These are phyloP conservation scores for Harpagifer antarcticus DNA, from an alignment of 2,797 vertebrate genomes.

Conservation along the genomic window DNA sequence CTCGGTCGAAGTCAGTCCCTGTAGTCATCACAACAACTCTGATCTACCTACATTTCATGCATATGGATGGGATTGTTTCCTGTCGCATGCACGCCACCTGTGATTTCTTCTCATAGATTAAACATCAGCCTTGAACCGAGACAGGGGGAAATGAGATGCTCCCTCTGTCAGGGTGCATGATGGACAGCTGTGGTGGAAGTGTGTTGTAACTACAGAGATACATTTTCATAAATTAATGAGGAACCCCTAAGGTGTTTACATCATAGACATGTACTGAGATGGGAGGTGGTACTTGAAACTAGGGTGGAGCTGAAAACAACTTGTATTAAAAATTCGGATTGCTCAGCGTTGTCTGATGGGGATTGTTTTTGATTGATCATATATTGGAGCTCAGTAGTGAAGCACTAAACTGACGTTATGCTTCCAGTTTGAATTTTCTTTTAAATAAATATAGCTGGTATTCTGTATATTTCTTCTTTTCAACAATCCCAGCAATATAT, in stretches of 20 bases:
- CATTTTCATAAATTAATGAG: constrained; percentile 10
- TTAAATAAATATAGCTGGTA: neutral
- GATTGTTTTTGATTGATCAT: neutral
- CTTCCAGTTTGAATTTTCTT: too few species aligned
- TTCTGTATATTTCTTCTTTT: neutral
- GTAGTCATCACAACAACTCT: constrained; percentile 12
- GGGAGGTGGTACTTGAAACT: neutral
- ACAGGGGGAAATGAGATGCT: neutral
- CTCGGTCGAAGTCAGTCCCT: neutral
- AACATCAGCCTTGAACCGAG: constrained; percentile 35
- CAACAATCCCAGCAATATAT: too few species aligned
- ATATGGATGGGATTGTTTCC: constrained; percentile 37
- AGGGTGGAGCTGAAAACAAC: neutral
- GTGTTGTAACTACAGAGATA: constrained; percentile 14
- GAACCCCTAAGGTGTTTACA: neutral
- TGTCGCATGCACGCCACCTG: neutral
- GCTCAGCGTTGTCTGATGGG: neutral
- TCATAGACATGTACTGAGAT: constrained; percentile 1
- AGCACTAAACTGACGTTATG: too few species aligned
- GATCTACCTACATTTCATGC: constrained; percentile 16
- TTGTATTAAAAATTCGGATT: neutral
- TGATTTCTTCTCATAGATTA: constrained; percentile 32
- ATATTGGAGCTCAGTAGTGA: neutral
- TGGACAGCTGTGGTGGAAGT: constrained; percentile 18
- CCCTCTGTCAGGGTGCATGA: constrained; percentile 15